Evolutionary conservation across 2,797 vertebrate genomes (phyloP), one percentile per base, ranked within the genome.

Genomic region (Labeo calbasu): DNA sequence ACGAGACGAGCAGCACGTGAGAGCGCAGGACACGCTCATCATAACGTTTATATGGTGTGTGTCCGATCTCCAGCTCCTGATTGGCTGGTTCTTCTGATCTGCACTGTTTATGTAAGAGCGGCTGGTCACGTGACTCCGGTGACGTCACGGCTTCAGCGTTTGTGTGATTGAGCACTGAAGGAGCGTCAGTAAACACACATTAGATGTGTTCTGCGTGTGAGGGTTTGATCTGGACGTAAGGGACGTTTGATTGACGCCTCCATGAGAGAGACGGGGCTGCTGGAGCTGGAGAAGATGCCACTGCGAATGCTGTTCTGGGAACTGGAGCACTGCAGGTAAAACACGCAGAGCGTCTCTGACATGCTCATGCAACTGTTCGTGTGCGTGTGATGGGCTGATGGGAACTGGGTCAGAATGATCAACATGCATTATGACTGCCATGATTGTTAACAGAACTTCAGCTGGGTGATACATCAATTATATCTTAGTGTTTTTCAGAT

Each of bases 241-340:
- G 71, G 51, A 7, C 8, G 21, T 50, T 66, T 68, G 65, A 43
- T 85, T 77, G 70, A 76, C 81, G 73, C 86, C 87, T 91, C 89
- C 87, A 93, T 94, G 93, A 94, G 91, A 90, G 91, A 91, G 84
- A 89, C 85, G 81, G 89, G 86, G 86, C 89, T 88, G 71, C 21
- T 63, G 75, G 83, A 89, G 79, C 21, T 51, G 72, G 83, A 89
- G 79, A 72, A 75, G 85, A 91, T 92, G 92, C 85, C 92, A 59
- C 85, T 94, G 13, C 91, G 92, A 84, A 89, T 93, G 89, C 88
- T 94, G 89, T 93, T 94, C 91, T 94, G 92, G 92, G 93, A 94
- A 85, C 92, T 94, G 89, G 92, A 94, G 91, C 91, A 93, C 90
- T 91, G 93, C 86, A 94, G 93, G 94, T 94, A 72, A 63, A 7